Evolutionary conservation across 2,888 invertebrate species (phyloP), one percentile per base, ranked within the genome.

Genomic region (Netelia melanura): DNA sequence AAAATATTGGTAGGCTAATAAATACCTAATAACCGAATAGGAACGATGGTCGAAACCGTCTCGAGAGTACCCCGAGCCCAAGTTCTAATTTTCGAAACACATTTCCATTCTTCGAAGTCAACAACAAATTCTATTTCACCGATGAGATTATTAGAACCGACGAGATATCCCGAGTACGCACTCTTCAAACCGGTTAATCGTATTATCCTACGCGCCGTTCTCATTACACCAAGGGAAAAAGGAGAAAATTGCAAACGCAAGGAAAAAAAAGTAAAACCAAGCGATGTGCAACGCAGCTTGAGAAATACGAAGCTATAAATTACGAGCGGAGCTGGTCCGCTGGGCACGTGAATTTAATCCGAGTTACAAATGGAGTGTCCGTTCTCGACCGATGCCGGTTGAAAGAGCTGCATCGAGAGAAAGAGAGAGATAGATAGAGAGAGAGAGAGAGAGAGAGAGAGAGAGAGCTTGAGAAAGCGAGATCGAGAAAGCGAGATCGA

Each of bases 311-410:
- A 79, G 79, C 86, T 78, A 87, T 88, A 86, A 88, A 88, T 88
- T 87, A 88, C 85, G 75, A 56, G 72, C 52, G 56, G 79, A 76
- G 67, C 71, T 67, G 76, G 76, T 80, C 67, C 21, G 71, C 21
- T 65, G 65, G 79, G 81, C 77, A 68, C 82, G 84, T 85, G 87
- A 88, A 87, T 86, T 86, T 86, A 86, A 87, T 86, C 87, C 84
- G 86, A 78, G 87, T 87, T 87, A 88, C 88, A 88, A 88, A 88
- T 88, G 85, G 81, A 88, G 86, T 88, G 88, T 88, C 88, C 86
- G 85, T 84, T 83, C 84, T 81, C 80, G 81, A 85, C 76, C 80
- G 78, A 79, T 84, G 86, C 75, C 64, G 74, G 65, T 65, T 62
- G 64, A 65, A 81, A 38, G 38, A 38, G 82, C 82, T 61, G 48